Percentiles rank a stretch among this genome's conserved stretches.
phyloP scores from a whole-genome alignment of 2,888 invertebrate genomes.

The Tenodera sinensis region DNA sequence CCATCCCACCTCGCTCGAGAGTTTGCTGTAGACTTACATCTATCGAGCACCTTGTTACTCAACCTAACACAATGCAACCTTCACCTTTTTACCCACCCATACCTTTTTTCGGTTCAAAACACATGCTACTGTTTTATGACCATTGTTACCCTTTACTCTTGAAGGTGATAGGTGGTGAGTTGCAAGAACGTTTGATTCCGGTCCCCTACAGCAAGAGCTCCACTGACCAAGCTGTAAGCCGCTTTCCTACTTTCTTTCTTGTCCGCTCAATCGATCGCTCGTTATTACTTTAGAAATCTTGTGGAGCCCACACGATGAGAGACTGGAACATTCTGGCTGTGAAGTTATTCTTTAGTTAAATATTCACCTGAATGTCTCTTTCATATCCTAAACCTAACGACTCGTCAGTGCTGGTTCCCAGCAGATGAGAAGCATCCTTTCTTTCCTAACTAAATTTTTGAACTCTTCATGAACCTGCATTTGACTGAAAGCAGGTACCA shows the following conservation, averaged over 20 bases:
- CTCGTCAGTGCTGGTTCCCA: neutral
- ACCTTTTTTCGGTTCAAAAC: constrained; percentile 33
- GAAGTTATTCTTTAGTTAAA: neutral
- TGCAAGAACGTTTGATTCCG: constrained; percentile 99
- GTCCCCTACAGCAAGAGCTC: constrained; percentile 99
- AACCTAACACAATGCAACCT: constrained; percentile 2
- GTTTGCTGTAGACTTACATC: constrained; percentile 32
- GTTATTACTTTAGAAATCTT: constrained; percentile 24
- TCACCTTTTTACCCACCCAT: constrained; percentile 8
- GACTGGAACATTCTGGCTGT: neutral
- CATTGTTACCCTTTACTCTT: constrained; percentile 84
- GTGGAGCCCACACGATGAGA: constrained; percentile 31
- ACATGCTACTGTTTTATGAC: constrained; percentile 35
- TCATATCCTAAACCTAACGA: neutral
- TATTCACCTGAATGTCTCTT: neutral
- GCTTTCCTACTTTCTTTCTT: constrained; percentile 57
- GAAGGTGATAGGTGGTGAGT: constrained; percentile 99
- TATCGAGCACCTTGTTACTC: constrained; percentile 29
- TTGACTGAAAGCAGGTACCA: neutral
- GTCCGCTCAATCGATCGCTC: constrained; percentile 42
- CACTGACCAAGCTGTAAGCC: constrained; percentile 99
- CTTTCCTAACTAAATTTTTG: neutral
- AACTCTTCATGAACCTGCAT: neutral
- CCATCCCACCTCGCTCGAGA: constrained; percentile 32
- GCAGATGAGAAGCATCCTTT: neutral